These are phyloP conservation scores for Mormyrops boulengeri DNA, from an alignment of 2,797 vertebrate species.

Conservation along the genomic window DNA sequence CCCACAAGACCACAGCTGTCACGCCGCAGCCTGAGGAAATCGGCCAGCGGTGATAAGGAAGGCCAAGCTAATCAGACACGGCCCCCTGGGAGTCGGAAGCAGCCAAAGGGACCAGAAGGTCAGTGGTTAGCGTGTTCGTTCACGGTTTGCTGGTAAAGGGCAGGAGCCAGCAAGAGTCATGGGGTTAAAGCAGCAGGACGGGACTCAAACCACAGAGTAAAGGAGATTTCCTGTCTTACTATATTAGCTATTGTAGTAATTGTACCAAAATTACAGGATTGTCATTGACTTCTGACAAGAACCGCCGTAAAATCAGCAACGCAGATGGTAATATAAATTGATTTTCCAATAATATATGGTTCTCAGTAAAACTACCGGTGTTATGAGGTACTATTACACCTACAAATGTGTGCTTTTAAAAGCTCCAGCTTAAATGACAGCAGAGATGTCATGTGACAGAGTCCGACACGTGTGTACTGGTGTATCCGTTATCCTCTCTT, in stretches of 20 bases:
- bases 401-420: neutral
- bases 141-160: neutral
- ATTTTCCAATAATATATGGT: neutral
- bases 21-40: neutral
- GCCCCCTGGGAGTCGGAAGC: neutral
- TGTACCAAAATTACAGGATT: neutral
- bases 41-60: neutral
- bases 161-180: neutral
- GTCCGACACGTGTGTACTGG: neutral
- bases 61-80: neutral
- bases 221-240: neutral
- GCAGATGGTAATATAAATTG: neutral
- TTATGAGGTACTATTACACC: neutral
- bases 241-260: neutral
- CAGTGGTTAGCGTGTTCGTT: neutral
- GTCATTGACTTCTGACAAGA: slow-evolving; percentile 1
- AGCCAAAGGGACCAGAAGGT: neutral
- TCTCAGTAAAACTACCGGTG: neutral
- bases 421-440: neutral
- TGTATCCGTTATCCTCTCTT: neutral
- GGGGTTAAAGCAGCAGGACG: neutral
- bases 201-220: neutral
- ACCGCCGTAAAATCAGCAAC: neutral
- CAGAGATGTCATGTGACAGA: neutral
- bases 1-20: neutral